Evolutionary conservation across 2,113 vertebrate genomes (phyloP), one percentile per base, ranked within the genome.

Genomic region (Semnopithecus entellus): DNA sequence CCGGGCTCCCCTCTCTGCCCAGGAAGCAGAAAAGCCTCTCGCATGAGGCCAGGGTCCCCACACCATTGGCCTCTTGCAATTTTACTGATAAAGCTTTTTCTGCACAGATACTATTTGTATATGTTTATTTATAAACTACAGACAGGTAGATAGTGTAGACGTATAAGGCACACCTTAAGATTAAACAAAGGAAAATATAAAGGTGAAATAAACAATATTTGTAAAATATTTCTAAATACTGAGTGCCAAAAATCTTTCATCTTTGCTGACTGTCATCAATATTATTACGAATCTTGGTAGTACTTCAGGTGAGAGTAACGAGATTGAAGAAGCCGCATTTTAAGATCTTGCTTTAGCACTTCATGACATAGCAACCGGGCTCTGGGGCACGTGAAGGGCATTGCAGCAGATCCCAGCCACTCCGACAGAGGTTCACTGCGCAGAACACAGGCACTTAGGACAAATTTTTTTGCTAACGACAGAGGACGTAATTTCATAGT

Each of bases 361-460:
- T 43, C 11, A 45, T 6, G 50, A 72, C 32, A 48, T 20, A 59
- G 48, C 22, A 20, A 0, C 52, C 18, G 8, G 59, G 38, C 45
- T 40, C 18, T 4, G 12, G 32, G 22, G 38, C 30, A 8, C 12
- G 6, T 45, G 27, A 66, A 45, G 70, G 64, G 35, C 4, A 0
- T 17, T 0, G 2, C 0, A 35, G 35, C 70, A 2, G 70, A 45
- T 8, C 14, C 32, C 23, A 43, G 35, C 4, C 4, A 40, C 3
- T 20, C 38, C 84, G 0, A 17, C 17, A 50, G 45, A 48, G 0
- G n/a, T 1, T 22, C 35, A 12, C 27, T 20, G 17, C 17, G 40
- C 2, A 16, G 32, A 52, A 30, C 9, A 38, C 2, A 12, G 25
- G 16, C 13, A 22, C 32, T 5, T 4, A 14, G 48, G 55, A 72